Evolutionary conservation across 2,113 vertebrate species (phyloP).

Genomic region (Halcyon malimbica): DNA sequence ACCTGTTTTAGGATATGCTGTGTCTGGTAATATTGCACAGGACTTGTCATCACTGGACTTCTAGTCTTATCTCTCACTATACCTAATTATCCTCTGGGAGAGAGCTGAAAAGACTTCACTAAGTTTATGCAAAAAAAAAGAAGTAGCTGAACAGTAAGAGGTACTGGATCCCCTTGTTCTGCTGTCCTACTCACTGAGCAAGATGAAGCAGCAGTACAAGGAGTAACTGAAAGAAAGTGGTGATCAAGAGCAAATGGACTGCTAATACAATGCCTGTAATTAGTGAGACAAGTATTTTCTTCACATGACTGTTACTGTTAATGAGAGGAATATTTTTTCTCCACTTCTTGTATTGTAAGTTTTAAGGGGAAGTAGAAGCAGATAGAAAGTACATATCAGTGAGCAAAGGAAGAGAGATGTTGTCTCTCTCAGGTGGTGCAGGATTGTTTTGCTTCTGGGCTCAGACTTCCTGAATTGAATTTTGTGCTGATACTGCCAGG

Average conservation of each 20-base stretch:
- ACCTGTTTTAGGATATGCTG: not conserved
- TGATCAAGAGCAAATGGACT: conserved; percentile 41
- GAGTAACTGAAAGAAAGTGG: not conserved
- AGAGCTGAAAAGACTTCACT: not conserved
- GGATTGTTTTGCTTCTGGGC: not conserved
- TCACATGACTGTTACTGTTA: not conserved
- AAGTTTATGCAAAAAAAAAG: not conserved
- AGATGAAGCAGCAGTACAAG: not conserved
- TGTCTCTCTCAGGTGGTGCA: not conserved
- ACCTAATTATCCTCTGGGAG: not conserved
- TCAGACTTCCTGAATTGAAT: not conserved
- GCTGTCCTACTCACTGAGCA: not conserved
- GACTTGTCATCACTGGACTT: not conserved
- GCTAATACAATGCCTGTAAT: conserved; percentile 1
- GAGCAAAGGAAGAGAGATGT: not conserved
- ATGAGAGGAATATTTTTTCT: conserved; percentile 10
- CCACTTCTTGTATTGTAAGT: not conserved
- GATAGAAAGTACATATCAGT: not conserved
- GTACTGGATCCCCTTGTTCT: not conserved
- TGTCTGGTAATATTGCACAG: not conserved
- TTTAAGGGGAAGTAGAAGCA: not conserved
- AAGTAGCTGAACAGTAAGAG: not conserved
- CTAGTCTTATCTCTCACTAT: not conserved
- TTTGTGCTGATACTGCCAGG: not conserved
- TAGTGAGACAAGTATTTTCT: conserved; percentile 19